A percentile compares a stretch with the other conserved stretches of the same genome.
phyloP scores from a whole-genome alignment of 2,888 invertebrate genomes.

The Melinaea marsaeus region DNA sequence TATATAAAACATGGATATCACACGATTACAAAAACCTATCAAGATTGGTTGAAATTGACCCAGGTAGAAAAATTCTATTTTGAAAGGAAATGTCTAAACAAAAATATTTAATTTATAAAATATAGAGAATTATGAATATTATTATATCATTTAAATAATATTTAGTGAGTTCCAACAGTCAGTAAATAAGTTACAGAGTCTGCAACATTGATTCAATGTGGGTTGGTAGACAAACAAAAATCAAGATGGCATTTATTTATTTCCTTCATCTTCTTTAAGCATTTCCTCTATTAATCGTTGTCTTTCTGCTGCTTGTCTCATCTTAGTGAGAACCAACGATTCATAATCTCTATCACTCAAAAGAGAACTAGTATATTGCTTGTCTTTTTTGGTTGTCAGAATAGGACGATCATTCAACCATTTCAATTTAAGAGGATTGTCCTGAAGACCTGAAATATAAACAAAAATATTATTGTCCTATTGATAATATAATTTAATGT shows the following conservation, averaged over 20 bases:
- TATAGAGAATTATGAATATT: too few species aligned
- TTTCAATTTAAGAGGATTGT: slow-evolving; percentile 84
- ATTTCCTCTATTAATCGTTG: slow-evolving; percentile 85
- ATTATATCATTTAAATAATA: too few species aligned
- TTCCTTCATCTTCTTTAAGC: slow-evolving; percentile 74
- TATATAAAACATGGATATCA: too few species aligned
- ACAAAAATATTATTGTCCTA: slow-evolving; percentile 4
- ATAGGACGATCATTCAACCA: slow-evolving; percentile 80
- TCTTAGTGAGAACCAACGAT: slow-evolving; percentile 85
- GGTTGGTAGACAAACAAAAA: neutral
- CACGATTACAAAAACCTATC: too few species aligned
- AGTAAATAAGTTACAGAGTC: too few species aligned
- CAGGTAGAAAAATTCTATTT: too few species aligned
- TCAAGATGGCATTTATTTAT: slow-evolving; percentile 17
- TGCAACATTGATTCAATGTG: neutral
- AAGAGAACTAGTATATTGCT: slow-evolving; percentile 51
- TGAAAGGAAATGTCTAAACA: too few species aligned
- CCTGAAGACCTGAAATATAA: slow-evolving; percentile 75
- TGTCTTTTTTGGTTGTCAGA: slow-evolving; percentile 54
- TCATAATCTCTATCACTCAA: slow-evolving; percentile 87
- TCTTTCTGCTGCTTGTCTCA: slow-evolving; percentile 91
- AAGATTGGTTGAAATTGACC: too few species aligned
- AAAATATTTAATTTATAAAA: too few species aligned
- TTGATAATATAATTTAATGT: neutral
- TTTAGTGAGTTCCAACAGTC: too few species aligned